Base-by-base conservation (phyloP, 2,113 vertebrate species). In the Galeopterus variegatus region DNA sequence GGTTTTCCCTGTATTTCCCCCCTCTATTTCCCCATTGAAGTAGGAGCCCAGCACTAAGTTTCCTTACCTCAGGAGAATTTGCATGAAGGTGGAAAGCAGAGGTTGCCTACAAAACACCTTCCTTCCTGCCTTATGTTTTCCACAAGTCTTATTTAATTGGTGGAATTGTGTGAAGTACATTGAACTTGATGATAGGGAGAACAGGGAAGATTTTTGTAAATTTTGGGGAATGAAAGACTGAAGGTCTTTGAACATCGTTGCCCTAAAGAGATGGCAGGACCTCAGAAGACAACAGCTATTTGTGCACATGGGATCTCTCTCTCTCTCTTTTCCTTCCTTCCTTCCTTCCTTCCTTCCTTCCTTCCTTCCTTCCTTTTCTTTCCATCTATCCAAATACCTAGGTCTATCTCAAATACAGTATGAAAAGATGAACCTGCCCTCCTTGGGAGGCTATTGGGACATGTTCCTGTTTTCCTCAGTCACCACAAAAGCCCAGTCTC, bases 281-380 rank as follows among this genome's bases (percentile, higher is more conserved):
- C 9, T 64, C 18, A 48, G 86, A 85, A 85, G 56, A 58, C 26
- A 67, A 1, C 56, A 41, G 58, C 24, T 41, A 1, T 50, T 80
- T 72, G 79, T 33, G 33, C 52, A 41, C 23, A 1, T n/a, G 18
- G 26, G 36, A 33, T 56, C 4, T n/a, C 41, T 58, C 23, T 12
- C 0, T 62, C 52, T 52, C 19, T 83, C n/a, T 84, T 70, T 36
- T 7, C 3, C 69, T 6, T 0, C 41, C 9, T 12, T 0, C 10
- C 8, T 21, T 0, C 36, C 67, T 70, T 6, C 36, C 33, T 21
- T 18, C 56, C 5, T 58, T 18, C 56, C 56, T 58, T 17, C 33
- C 24, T 48, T 5, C 13, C 5, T 28, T 41, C 9, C 41, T 41
- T 41, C 41, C 41, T 41, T 41, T 41, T 41, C 41, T 41, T 41